These are phyloP conservation scores for Helobdella robusta DNA, from an alignment of 2,888 invertebrate species.

Conservation along the genomic window DNA sequence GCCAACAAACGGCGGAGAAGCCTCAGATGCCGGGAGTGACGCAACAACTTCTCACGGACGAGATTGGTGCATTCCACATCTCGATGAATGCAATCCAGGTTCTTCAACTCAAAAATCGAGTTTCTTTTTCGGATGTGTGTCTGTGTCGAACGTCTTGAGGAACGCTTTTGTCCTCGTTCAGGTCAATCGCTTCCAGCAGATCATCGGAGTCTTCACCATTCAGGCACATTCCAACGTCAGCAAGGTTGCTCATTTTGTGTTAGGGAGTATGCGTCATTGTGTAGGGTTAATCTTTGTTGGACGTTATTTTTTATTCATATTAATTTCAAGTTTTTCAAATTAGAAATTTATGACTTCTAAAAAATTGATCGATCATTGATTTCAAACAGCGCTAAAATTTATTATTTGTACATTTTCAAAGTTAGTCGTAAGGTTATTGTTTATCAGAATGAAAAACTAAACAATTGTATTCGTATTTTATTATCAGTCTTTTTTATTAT, in stretches of 20 bases:
- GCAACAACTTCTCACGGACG: neutral
- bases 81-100: conserved; percentile 23
- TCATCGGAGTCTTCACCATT: conserved; percentile 52
- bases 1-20: conserved; percentile 4
- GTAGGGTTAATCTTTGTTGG: no score
- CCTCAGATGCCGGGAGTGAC: conserved; percentile 9
- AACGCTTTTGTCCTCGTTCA: conserved; percentile 53
- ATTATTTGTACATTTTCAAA: no score
- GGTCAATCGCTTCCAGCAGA: conserved; percentile 52
- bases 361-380: neutral
- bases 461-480: no score
- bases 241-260: conserved; percentile 49
- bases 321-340: neutral
- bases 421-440: no score
- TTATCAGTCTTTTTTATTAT: no score
- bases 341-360: neutral
- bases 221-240: conserved; percentile 49
- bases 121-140: conserved; percentile 36
- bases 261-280: no score
- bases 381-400: no score
- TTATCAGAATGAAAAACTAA: no score
- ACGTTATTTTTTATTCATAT: neutral
- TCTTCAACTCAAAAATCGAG: conserved; percentile 28
- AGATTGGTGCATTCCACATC: conserved; percentile 6
- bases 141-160: conserved; percentile 40